These are phyloP conservation scores for Diloba caeruleocephala DNA, from an alignment of 2,888 invertebrate genomes.

Conservation along the genomic window DNA sequence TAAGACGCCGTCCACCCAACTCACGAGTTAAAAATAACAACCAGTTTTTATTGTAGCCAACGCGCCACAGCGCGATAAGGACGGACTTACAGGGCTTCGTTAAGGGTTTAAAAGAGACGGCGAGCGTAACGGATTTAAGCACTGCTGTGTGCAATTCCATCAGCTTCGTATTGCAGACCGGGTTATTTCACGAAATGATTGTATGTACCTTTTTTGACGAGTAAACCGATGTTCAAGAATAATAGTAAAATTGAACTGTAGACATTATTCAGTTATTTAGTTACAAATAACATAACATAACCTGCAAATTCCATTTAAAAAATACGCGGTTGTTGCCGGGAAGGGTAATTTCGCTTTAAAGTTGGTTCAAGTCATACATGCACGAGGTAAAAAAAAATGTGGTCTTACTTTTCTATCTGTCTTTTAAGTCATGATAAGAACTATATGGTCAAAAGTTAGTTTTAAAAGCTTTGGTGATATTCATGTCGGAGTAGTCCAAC, in stretches of 20 bases:
- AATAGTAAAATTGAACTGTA: conserved; percentile 10
- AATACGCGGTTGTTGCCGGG: no score
- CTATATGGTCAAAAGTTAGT: no score
- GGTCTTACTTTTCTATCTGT: no score
- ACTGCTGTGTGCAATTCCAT: conserved; percentile 81
- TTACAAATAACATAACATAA: no score
- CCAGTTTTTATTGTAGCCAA: conserved; percentile 86
- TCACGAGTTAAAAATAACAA: conserved; percentile 87
- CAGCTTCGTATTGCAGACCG: conserved; percentile 69
- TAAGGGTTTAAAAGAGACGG: conserved; percentile 77
- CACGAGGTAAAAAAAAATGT: no score
- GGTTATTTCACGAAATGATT: conserved; percentile 50
- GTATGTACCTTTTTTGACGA: conserved; percentile 24
- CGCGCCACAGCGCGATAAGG: conserved; percentile 81
- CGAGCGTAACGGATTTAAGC: conserved; percentile 82
- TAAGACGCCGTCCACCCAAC: conserved; percentile 78
- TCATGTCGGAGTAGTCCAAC: no score
- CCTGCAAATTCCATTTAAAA: no score
- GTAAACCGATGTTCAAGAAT: conserved; percentile 10
- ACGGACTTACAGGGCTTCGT: conserved; percentile 73
- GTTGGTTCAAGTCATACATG: no score
- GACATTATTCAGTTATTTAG: no score
- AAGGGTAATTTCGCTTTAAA: no score
- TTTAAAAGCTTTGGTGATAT: no score
- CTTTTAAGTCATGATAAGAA: no score